These are phyloP conservation scores for Lamellibrachia satsuma DNA, from an alignment of 2,888 invertebrate genomes.

Conservation along the genomic window DNA sequence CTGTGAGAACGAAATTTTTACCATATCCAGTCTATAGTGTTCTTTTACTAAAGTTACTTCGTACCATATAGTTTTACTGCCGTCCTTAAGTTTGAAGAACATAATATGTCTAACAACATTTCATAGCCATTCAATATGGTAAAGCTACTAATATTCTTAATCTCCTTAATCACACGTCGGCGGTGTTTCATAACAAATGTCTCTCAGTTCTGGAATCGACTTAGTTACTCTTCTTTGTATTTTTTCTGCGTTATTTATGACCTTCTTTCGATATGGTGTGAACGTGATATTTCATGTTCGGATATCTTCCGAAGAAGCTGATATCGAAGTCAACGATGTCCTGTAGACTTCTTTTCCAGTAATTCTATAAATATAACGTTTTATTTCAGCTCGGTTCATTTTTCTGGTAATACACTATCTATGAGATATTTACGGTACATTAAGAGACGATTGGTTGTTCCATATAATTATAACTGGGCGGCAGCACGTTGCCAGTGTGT, in stretches of 20 bases:
- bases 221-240: neutral
- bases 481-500: neutral
- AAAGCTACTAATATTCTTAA: neutral
- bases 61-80: no score
- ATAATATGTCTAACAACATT: neutral
- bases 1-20: no score
- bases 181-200: neutral
- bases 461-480: neutral
- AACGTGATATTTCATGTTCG: neutral
- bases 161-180: neutral
- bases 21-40: no score
- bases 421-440: neutral
- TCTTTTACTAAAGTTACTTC: no score
- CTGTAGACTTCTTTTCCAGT: neutral
- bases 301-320: neutral
- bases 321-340: neutral
- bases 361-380: neutral
- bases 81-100: no score
- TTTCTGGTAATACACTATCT: neutral
- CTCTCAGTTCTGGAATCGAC: neutral
- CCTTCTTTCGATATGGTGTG: no score
- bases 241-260: neutral
- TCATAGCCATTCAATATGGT: neutral
- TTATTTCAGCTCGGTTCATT: neutral
- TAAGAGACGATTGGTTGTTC: neutral